Evolutionary conservation across 2,113 vertebrate species (phyloP).

Genomic region (Fregata magnificens): DNA sequence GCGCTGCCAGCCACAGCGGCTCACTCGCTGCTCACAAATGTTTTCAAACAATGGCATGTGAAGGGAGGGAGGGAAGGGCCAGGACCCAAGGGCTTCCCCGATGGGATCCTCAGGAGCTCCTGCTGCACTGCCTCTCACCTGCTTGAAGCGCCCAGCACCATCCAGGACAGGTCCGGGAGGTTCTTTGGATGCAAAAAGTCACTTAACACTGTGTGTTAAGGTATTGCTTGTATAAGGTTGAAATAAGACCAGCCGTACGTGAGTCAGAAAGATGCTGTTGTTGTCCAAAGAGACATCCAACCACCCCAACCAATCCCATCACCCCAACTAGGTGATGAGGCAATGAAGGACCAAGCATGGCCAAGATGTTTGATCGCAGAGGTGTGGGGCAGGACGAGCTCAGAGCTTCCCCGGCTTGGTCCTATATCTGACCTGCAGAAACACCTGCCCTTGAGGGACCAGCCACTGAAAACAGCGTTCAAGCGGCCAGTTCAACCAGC

Average conservation of each 20-base stretch:
- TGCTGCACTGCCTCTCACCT: neutral
- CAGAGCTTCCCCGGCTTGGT: neutral
- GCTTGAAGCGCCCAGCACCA: neutral
- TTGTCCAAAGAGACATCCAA: neutral
- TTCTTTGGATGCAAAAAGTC: neutral
- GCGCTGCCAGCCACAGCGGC: neutral
- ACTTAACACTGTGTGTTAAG: neutral
- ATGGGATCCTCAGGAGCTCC: neutral
- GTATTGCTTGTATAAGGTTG: neutral
- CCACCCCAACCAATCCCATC: neutral
- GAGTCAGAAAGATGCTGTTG: neutral
- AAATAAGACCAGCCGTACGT: accelerated
- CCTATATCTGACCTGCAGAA: neutral
- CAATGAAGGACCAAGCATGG: accelerated
- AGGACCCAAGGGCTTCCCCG: neutral
- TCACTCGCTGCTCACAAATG: neutral
- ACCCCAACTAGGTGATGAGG: neutral
- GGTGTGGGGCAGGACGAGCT: neutral
- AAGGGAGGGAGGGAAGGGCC: neutral
- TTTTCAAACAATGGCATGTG: conserved; percentile 12
- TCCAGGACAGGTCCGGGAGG: accelerated
- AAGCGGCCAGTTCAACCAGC: neutral
- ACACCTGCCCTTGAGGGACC: accelerated
- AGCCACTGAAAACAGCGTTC: neutral
- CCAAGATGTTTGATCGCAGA: neutral